Evolutionary conservation across 2,797 vertebrate genomes (phyloP).

Genomic region (Glossophaga mutica): DNA sequence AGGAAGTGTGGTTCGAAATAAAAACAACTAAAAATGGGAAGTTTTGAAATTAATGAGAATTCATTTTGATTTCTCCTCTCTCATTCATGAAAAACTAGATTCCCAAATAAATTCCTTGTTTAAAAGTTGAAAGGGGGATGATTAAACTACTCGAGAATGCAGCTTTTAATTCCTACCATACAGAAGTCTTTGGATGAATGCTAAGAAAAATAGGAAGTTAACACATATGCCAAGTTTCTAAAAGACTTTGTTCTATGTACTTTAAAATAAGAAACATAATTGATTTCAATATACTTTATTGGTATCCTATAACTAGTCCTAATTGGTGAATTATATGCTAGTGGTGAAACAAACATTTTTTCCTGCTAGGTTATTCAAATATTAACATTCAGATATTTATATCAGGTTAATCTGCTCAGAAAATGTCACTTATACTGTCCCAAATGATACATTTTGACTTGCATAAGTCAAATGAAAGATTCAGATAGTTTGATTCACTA

Average conservation of each 20-base stretch:
- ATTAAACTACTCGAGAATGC: conserved; percentile 1
- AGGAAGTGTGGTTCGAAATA: neutral
- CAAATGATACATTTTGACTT: neutral
- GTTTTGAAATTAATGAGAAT: neutral
- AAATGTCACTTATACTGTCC: neutral
- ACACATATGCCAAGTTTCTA: neutral
- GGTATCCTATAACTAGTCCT: neutral
- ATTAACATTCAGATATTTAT: neutral
- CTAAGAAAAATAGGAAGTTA: conserved; percentile 19
- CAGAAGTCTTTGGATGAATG: neutral
- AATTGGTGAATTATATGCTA: neutral
- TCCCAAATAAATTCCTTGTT: neutral
- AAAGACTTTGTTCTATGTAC: neutral
- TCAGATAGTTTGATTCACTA: neutral
- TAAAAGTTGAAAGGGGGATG: neutral
- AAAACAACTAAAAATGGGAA: conserved; percentile 14
- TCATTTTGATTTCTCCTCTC: neutral
- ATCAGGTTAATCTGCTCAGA: neutral
- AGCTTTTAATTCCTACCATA: neutral
- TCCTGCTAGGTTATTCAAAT: neutral
- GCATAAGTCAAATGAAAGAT: neutral
- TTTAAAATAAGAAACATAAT: neutral
- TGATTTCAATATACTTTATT: neutral
- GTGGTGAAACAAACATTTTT: neutral
- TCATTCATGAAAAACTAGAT: neutral